Evolutionary conservation across 1,140 invertebrate species (phyloP).

Genomic region (Psilanteris sp.): DNA sequence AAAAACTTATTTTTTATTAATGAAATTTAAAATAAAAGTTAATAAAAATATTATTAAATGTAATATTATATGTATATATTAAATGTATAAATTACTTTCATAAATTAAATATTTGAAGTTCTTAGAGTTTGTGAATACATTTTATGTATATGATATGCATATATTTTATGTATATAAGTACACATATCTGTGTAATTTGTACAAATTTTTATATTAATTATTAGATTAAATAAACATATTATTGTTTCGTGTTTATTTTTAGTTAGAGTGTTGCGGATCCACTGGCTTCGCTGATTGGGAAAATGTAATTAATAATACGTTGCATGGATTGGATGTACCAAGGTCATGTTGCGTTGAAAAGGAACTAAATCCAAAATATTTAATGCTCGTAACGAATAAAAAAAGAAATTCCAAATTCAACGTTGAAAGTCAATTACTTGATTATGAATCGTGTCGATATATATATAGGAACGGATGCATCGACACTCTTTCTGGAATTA

Average conservation of each 20-base stretch:
- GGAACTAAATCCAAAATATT: constrained; percentile 55
- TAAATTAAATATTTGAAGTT: too few species aligned
- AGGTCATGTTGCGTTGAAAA: constrained; percentile 55
- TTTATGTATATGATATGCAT: too few species aligned
- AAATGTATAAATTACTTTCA: too few species aligned
- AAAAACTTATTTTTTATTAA: too few species aligned
- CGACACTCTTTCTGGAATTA: constrained; percentile 42
- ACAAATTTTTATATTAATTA: too few species aligned
- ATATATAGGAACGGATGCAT: constrained; percentile 57
- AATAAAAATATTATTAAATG: too few species aligned
- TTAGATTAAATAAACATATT: background rate
- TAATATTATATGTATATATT: too few species aligned
- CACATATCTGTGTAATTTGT: too few species aligned
- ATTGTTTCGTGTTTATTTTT: constrained; percentile 3
- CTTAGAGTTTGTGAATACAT: too few species aligned
- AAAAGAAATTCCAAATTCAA: constrained; percentile 30
- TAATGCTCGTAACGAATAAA: constrained; percentile 46
- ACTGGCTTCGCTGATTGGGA: constrained; percentile 55
- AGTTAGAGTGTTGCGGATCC: constrained; percentile 61
- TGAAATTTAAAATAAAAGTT: too few species aligned
- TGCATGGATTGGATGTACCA: constrained; percentile 50
- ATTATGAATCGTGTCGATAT: constrained; percentile 55
- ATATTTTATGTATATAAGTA: too few species aligned
- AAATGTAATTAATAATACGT: constrained; percentile 48
- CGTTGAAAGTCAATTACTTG: constrained; percentile 27